Base-by-base conservation (phyloP, 2,113 vertebrate species). In the Hiodon alosoides region DNA sequence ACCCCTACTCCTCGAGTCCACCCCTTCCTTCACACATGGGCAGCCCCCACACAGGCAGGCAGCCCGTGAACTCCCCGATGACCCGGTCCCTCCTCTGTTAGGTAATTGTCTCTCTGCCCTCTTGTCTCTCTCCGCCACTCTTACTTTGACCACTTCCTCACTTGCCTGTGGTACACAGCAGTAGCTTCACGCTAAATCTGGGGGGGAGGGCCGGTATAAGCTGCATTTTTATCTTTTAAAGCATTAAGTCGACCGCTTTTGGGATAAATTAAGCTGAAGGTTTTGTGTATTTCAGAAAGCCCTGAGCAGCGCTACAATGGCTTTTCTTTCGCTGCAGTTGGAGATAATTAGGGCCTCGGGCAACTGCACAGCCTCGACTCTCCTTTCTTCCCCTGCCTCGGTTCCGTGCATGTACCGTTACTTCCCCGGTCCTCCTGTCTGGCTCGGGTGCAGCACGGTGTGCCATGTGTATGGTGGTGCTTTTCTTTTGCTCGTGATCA, bases 281-380 rank as follows among this genome's bases (percentile, higher is more conserved):
- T 82, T 31, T 78, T 72, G 77, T 79, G 76, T 82, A 76, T 81
- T 70, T 13, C 81, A 80, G 77, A 80, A 78, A 70, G 77, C 81
- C 78, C 71, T 78, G 52, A 85, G 79, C 66, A 81, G 81, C 78
- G 78, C 87, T 87, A 83, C 83, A 84, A 81, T 78, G 74, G 76
- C 72, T 80, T 79, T 86, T 89, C 83, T 81, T 82, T 87, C 83
- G 88, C 84, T 81, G 85, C 81, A 88, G 83, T 86, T 83, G 81
- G 83, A 83, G 83, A 87, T 81, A 81, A 87, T 89, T 88, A 87
- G 86, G 83, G 88, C 91, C 88, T 90, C 87, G 83, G 89, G 91
- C 91, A 92, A 91, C 88, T 88, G 90, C 88, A 90, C 90, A 90
- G 85, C 87, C 90, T 89, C 89, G 86, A 90, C 89, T 92, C 88